Conservation (phyloP, 1,140 invertebrate species). For the Muscidifurax raptorellus region DNA sequence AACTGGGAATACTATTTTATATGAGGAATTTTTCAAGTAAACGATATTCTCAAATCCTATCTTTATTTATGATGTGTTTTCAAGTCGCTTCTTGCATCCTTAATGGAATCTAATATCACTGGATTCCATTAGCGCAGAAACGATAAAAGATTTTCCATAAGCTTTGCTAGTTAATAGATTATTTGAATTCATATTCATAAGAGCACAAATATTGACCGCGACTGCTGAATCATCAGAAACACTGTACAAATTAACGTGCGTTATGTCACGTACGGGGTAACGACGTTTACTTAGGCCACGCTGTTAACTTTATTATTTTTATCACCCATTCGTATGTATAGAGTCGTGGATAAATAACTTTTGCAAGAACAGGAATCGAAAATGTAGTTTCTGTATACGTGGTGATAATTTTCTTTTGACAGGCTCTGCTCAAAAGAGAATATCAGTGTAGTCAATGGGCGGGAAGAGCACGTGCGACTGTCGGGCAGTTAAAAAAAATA, state of each 20-base stretch:
- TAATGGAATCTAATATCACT: background rate
- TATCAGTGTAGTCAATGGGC: background rate
- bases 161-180: background rate
- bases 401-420: background rate
- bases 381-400: background rate
- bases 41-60: background rate
- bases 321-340: background rate
- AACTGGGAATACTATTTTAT: background rate
- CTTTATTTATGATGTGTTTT: background rate
- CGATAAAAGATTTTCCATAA: slow-evolving; percentile 2
- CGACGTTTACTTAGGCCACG: background rate
- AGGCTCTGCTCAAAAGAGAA: background rate
- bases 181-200: background rate
- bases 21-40: background rate
- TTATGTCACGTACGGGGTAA: background rate
- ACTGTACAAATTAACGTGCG: background rate
- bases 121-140: background rate
- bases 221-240: background rate
- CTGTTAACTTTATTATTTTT: background rate
- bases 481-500: background rate
- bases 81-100: background rate
- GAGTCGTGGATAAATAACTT: background rate
- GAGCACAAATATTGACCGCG: background rate
- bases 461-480: background rate
- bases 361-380: background rate